Base-by-base conservation (phyloP, 1,140 invertebrate species). In the Leucophenga varia region DNA sequence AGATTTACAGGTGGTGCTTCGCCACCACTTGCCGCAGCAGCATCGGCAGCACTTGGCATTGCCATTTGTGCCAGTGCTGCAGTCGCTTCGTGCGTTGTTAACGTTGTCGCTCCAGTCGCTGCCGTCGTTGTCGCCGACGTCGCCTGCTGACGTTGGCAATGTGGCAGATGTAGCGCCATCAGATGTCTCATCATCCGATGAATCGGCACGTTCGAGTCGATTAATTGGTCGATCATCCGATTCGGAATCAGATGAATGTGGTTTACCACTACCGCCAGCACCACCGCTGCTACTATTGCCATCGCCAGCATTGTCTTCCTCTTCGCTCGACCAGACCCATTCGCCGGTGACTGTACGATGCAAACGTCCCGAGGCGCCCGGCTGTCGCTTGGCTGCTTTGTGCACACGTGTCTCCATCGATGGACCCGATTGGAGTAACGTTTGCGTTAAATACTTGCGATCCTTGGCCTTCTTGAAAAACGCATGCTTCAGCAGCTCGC, bases 381-480 rank as follows among this genome's bases (percentile, higher is more conserved):
- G 92, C 70, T 93, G 90, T 44, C 88, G 80, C 63, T 87, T 87
- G 38, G 86, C 85, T 13, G 88, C 88, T 81, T 95, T 95, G 76
- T 93, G 90, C 10, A 93, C 89, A 54, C 92, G 80, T 19, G 90
- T 90, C 78, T 93, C 90, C 75, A 93, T 83, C 75, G 84, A 95
- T 54, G 87, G 92, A 10, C 90, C 91, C 63, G 86, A 87, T 9
- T 88, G 84, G 17, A 98, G 86, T 48, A 98, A 78, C 1, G 90
- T 93, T 72, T 95, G 89, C 56, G 94, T 88, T 1, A 99, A 78
- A 78, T 95, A 98, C 64, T 92, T 91, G 57, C 91, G 91, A 75
- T 99, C 97, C 79, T 98, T 99, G 3, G 95, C 92, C 79, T 99
- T 99, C 74, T 95, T 98, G 78, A 99, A 98, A 79, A 99, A 99